Percentiles rank a stretch among this genome's conserved stretches.
phyloP scores from a whole-genome alignment of 1,140 invertebrate genomes.

The Penaeus indicus region DNA sequence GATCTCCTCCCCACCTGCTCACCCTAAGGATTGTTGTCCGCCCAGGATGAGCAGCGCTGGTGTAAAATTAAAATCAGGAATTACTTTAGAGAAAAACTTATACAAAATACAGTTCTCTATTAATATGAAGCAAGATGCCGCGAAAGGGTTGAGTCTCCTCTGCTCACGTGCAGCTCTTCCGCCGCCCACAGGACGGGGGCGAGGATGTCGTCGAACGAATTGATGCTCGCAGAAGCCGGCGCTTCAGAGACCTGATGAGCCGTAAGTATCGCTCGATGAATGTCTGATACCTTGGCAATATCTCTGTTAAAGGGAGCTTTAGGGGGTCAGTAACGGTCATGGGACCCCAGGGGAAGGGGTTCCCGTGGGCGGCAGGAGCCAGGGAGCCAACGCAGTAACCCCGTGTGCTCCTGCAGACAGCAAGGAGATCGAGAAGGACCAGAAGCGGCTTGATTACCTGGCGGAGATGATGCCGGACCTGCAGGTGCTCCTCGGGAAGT shows the following conservation, averaged over 20 bases:
- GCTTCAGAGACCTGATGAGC: slow-evolving; percentile 49
- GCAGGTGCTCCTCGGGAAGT: background rate
- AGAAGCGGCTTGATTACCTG: slow-evolving; percentile 28
- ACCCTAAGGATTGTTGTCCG: no score
- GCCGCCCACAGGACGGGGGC: slow-evolving; percentile 39
- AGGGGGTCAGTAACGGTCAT: no score
- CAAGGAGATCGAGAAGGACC: slow-evolving; percentile 6
- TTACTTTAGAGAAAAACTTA: no score
- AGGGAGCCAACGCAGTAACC: background rate
- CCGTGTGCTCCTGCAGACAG: background rate
- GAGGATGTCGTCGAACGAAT: slow-evolving; percentile 42
- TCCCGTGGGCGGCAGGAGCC: no score
- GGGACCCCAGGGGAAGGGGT: no score
- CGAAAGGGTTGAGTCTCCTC: no score
- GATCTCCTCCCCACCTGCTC: no score
- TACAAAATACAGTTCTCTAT: no score
- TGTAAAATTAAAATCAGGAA: no score
- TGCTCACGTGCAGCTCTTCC: background rate
- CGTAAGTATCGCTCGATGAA: slow-evolving; percentile 35
- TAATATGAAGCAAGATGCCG: no score
- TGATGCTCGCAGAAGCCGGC: slow-evolving; percentile 48
- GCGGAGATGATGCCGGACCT: slow-evolving; percentile 41
- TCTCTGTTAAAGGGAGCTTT: background rate
- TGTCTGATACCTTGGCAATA: background rate
- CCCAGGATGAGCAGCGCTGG: no score